Base-by-base conservation (phyloP, 2,113 vertebrate genomes). In the Natator depressus region DNA sequence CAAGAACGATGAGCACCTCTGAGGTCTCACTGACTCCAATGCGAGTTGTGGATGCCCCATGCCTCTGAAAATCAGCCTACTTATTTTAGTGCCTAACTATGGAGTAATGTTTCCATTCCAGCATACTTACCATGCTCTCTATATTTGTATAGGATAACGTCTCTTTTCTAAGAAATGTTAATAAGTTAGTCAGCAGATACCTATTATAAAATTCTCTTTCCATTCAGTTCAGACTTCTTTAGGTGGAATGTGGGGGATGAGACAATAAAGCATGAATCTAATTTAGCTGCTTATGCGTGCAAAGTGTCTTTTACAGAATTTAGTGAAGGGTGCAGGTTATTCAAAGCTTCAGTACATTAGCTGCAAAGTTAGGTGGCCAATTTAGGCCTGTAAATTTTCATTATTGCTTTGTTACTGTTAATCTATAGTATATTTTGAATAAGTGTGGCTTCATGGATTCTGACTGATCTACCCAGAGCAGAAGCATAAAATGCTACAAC, bases 81-180 rank as follows among this genome's bases (percentile, higher is more conserved):
- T 87, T 93, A 5, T 4, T 1, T 25, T 5, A 78, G 2, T 86
- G 5, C 1, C 0, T 35, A 84, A 46, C 42, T 76, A 2, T 78
- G 90, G 19, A 78, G 10, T 55, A 84, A 20, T 62, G 87, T 88
- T 94, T 72, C 25, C 35, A 2, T 93, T 90, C 49, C 51, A 79
- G 2, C 62, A 69, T n/a, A 19, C 62, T 19, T 69, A n/a, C 14
- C 16, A 69, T 8, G 31, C 59, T 69, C 13, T 69, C 16, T n/a
- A n/a, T 19, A 35, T 65, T 35, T 65, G 29, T 35, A 35, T n/a
- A n/a, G 31, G 59, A n/a, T n/a, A 69, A n/a, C 16, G 1, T 69
- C 35, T n/a, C 16, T 75, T 51, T 55, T 53, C 8, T 79, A 17
- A 89, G 27, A 90, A 53, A 75, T 87, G 87, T 75, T 53, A 87